Evolutionary conservation across 1,140 invertebrate genomes (phyloP).

Genomic region (Teleopsis dalmanni): DNA sequence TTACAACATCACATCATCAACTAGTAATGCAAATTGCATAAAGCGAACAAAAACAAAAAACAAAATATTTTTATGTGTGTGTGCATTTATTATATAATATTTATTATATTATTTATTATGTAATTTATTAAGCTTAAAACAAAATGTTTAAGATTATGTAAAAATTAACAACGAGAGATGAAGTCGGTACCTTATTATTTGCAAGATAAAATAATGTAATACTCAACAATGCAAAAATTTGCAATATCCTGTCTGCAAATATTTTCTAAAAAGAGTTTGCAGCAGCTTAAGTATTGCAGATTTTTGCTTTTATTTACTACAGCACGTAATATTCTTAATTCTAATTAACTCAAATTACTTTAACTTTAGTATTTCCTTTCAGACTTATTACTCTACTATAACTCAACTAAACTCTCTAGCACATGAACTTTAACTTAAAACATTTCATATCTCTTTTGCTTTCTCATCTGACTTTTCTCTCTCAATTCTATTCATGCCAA

Average conservation of each 20-base stretch:
- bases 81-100: slow-evolving; percentile 1
- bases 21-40: background rate
- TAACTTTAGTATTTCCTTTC: background rate
- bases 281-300: background rate
- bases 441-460: background rate
- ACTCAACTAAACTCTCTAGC: background rate
- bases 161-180: slow-evolving; percentile 21
- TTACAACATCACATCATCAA: background rate
- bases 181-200: slow-evolving; percentile 26
- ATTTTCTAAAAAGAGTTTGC: background rate
- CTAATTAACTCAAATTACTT: background rate
- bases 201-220: background rate
- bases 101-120: slow-evolving; percentile 2
- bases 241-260: background rate
- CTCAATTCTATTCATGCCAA: background rate
- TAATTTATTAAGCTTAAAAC: background rate
- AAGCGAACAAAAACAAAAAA: background rate
- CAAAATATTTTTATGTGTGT: slow-evolving; percentile 1
- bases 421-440: background rate
- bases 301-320: background rate
- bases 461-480: background rate
- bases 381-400: background rate
- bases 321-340: background rate
- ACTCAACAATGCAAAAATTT: background rate
- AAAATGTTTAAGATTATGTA: slow-evolving; percentile 11